phyloP scores from a whole-genome alignment of 2,113 vertebrate species.

The Colossoma macropomum region DNA sequence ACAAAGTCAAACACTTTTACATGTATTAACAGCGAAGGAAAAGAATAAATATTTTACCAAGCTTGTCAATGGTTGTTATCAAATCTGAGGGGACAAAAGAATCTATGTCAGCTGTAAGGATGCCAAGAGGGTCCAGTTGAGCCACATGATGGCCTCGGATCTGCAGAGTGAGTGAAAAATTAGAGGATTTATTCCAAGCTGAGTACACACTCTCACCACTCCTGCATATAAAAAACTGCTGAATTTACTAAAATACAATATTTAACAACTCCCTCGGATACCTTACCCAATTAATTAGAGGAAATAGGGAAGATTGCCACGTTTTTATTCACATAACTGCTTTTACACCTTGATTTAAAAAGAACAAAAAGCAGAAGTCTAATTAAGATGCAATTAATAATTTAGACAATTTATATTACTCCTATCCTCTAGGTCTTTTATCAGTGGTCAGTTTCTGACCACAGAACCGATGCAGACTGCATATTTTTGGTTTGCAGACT shows the following conservation, averaged over 20 bases:
- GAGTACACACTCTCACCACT: constrained; percentile 50
- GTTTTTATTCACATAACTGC: constrained; percentile 71
- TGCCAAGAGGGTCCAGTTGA: constrained; percentile 71
- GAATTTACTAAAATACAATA: constrained; percentile 69
- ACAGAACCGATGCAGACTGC: not conserved
- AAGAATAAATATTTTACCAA: constrained; percentile 62
- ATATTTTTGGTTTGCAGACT: not conserved
- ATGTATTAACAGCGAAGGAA: not conserved
- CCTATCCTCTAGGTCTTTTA: not conserved
- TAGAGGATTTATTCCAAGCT: constrained; percentile 16
- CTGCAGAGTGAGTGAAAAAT: constrained; percentile 42
- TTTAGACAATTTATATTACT: constrained; percentile 35
- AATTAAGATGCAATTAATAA: constrained; percentile 44
- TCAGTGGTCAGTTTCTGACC: not conserved
- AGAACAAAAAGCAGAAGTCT: constrained; percentile 62
- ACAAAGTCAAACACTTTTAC: constrained; percentile 9
- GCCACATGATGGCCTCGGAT: constrained; percentile 72
- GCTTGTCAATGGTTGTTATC: constrained; percentile 75
- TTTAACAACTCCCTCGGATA: constrained; percentile 79
- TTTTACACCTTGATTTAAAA: constrained; percentile 75
- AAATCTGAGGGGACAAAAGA: constrained; percentile 72
- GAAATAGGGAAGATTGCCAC: constrained; percentile 70
- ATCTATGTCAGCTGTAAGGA: constrained; percentile 72
- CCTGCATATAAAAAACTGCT: constrained; percentile 55
- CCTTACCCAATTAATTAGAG: constrained; percentile 70